Conservation (phyloP, 2,797 vertebrate genomes). For the Leuciscus waleckii region DNA sequence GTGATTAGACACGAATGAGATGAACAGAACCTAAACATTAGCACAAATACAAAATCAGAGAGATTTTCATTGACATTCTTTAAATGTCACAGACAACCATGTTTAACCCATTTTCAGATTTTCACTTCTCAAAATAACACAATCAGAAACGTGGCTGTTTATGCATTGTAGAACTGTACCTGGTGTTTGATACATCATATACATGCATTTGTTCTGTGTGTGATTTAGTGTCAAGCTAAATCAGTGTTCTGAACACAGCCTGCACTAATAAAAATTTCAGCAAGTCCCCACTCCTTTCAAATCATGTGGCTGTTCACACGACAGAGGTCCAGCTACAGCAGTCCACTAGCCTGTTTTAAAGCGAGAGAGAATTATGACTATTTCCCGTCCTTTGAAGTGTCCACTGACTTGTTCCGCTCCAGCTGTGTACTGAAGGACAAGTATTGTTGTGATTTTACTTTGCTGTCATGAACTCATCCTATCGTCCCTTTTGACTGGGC, state of each 20-base stretch:
- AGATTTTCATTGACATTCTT: background rate
- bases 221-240: slow-evolving; percentile 8
- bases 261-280: slow-evolving; percentile 9
- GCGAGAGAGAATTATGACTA: slow-evolving; percentile 20
- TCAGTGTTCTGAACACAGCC: slow-evolving; percentile 11
- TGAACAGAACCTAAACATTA: background rate
- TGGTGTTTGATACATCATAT: slow-evolving; percentile 19
- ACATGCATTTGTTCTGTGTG: slow-evolving; percentile 1
- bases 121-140: background rate
- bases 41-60: background rate
- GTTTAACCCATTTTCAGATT: background rate
- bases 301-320: slow-evolving; percentile 38
- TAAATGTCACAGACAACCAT: slow-evolving; percentile 2
- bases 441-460: slow-evolving; percentile 42
- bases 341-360: slow-evolving; percentile 33
- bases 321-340: slow-evolving; percentile 16
- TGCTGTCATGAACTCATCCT: slow-evolving; percentile 33
- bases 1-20: slow-evolving; percentile 10
- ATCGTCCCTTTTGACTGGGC: background rate
- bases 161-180: slow-evolving; percentile 41
- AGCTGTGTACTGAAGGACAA: slow-evolving; percentile 50
- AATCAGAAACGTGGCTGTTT: background rate
- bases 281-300: slow-evolving; percentile 9
- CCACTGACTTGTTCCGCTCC: slow-evolving; percentile 27
- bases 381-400: slow-evolving; percentile 45